Evolutionary conservation across 2,113 vertebrate genomes (phyloP).

Genomic region (Sisor rabdophorus): DNA sequence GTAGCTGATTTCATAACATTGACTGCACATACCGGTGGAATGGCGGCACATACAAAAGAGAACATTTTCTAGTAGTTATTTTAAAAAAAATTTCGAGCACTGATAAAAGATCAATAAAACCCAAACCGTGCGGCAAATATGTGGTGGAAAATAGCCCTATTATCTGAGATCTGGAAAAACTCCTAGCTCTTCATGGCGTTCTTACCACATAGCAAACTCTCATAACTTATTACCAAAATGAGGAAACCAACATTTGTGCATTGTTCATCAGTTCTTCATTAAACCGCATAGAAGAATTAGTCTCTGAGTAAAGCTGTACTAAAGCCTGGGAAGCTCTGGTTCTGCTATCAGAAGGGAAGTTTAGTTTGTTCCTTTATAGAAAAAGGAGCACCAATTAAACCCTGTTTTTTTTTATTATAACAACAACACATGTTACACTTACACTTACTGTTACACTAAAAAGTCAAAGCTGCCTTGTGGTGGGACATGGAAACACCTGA

Average conservation of each 20-base stretch:
- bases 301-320: not conserved
- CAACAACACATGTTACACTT: not conserved
- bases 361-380: not conserved
- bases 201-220: not conserved
- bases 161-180: not conserved
- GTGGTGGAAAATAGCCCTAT: not conserved
- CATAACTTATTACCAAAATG: not conserved
- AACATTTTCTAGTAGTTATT: not conserved
- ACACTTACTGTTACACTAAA: not conserved
- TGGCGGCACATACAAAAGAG: not conserved
- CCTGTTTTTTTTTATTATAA: not conserved
- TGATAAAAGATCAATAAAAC: not conserved
- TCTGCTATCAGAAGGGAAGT: slow-evolving; percentile 1
- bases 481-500: not conserved
- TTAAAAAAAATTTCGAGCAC: not conserved
- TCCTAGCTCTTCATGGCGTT: not conserved
- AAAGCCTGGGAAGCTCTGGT: not conserved
- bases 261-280: not conserved
- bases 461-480: not conserved
- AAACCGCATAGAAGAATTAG: not conserved
- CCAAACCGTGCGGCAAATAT: not conserved
- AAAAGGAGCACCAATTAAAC: not conserved
- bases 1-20: too few relatives aligned
- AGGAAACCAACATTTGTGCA: not conserved
- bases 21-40: not conserved